A percentile compares a stretch with the other conserved stretches of the same genome.
Evolutionary conservation across 2,113 vertebrate species (phyloP).

Genomic region (Steatornis caripensis): DNA sequence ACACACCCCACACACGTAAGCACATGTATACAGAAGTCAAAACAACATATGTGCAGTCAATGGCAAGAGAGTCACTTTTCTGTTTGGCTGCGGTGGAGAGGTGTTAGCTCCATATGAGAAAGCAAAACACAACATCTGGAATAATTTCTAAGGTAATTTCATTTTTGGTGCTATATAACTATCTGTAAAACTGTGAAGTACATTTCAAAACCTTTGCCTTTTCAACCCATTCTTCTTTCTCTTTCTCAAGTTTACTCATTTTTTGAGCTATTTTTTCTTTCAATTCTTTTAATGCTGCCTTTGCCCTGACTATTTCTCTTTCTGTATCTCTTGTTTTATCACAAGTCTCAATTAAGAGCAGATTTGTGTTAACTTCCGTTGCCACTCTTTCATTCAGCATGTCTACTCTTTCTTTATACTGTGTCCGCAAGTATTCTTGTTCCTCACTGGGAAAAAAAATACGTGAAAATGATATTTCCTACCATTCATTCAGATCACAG

Average conservation of each 20-base stretch:
- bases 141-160: neutral
- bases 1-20: too few relatives aligned
- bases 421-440: neutral
- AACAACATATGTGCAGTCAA: neutral
- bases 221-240: neutral
- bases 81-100: neutral
- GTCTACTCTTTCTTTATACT: constrained; percentile 26
- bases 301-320: constrained; percentile 5
- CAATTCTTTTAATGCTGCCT: neutral
- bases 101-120: neutral
- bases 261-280: constrained; percentile 24
- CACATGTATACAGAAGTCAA: neutral
- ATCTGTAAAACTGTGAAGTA: neutral
- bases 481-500: neutral
- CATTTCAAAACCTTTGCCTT: constrained; percentile 20
- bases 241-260: constrained; percentile 18
- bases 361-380: constrained; percentile 30
- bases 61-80: neutral
- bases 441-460: constrained; percentile 29
- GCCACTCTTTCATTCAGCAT: constrained; percentile 61
- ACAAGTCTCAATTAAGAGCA: constrained; percentile 52
- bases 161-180: neutral
- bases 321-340: constrained; percentile 16
- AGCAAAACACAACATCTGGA: neutral
- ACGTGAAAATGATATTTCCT: neutral